Evolutionary conservation across 2,797 vertebrate genomes (phyloP).

Genomic region (Huso huso): DNA sequence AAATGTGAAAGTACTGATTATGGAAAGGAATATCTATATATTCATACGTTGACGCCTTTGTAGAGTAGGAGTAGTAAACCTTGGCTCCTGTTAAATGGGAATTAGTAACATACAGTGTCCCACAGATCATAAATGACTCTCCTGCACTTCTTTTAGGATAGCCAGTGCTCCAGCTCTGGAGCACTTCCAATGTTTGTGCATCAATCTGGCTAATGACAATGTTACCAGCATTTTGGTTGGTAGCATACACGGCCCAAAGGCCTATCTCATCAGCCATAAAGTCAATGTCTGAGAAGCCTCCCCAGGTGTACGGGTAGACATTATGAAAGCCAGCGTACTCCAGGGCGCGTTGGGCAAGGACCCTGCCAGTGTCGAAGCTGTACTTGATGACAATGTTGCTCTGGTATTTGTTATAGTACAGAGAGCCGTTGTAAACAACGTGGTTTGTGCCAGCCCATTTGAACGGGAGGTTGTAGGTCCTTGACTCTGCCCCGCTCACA

Average conservation of each 20-base stretch:
- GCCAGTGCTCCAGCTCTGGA: conserved; percentile 89
- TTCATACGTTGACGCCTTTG: conserved; percentile 90
- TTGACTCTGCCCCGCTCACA: conserved; percentile 78
- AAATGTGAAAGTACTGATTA: conserved; percentile 98
- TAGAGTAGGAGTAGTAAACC: conserved; percentile 93
- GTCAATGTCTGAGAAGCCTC: conserved; percentile 93
- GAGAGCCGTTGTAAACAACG: conserved; percentile 90
- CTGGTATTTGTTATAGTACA: conserved; percentile 98
- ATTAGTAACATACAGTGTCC: conserved; percentile 92
- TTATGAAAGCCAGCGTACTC: conserved; percentile 97
- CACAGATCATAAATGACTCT: conserved; percentile 97
- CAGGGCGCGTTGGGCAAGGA: conserved; percentile 82
- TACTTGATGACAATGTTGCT: conserved; percentile 97
- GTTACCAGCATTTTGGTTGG: conserved; percentile 96
- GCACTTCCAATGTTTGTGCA: conserved; percentile 82
- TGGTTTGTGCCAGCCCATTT: conserved; percentile 98
- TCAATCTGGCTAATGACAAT: conserved; percentile 90
- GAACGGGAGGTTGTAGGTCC: conserved; percentile 93
- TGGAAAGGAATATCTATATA: conserved; percentile 97
- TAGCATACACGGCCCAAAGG: conserved; percentile 92
- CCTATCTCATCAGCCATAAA: conserved; percentile 96
- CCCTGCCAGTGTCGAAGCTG: conserved; percentile 82
- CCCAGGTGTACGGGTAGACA: conserved; percentile 95
- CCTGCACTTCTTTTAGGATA: conserved; percentile 95
- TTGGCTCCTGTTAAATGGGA: conserved; percentile 93